Evolutionary conservation across 2,113 vertebrate genomes (phyloP).

Genomic region (Microcebus murinus): DNA sequence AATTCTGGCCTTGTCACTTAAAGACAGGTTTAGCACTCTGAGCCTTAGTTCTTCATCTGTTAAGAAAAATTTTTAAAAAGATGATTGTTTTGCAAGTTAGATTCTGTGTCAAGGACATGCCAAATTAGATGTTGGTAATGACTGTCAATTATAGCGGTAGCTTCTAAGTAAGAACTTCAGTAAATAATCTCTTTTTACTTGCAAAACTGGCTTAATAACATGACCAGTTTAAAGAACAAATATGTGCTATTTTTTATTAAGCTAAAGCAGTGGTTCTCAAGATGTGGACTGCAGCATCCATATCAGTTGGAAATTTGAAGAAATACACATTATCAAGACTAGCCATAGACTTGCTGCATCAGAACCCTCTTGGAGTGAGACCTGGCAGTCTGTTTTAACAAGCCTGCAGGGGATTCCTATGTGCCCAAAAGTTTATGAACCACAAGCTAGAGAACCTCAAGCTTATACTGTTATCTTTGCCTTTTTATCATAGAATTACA

Average conservation of each 20-base stretch:
- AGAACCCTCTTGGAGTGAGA: background rate
- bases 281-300: background rate
- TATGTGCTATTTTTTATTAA: background rate
- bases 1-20: background rate
- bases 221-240: background rate
- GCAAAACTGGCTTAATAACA: background rate
- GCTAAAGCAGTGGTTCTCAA: background rate
- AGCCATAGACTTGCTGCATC: background rate
- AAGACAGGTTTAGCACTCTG: background rate
- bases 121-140: background rate
- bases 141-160: background rate
- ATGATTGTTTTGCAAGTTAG: background rate
- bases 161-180: conserved; percentile 10
- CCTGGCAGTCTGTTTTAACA: background rate
- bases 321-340: background rate
- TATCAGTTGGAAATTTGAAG: background rate
- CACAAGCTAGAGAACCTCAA: background rate
- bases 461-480: background rate
- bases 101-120: background rate
- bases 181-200: background rate
- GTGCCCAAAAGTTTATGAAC: background rate
- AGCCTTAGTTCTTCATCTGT: background rate
- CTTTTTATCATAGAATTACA: background rate
- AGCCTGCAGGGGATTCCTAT: background rate
- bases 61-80: too few relatives aligned